phyloP scores from a whole-genome alignment of 2,113 vertebrate species.

The Planiliza haematocheilus region DNA sequence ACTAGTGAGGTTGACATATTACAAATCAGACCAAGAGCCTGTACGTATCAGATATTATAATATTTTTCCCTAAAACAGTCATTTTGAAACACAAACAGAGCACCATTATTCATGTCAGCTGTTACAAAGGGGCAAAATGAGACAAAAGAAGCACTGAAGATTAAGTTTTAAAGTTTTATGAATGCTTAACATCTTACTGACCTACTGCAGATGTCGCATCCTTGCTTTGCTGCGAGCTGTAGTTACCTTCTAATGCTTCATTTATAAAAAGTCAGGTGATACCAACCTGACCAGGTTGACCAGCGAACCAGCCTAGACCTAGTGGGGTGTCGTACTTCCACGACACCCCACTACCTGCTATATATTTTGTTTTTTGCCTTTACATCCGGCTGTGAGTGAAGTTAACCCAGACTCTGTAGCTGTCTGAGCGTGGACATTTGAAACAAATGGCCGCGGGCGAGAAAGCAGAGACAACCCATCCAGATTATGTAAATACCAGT shows the following conservation, averaged over 20 bases:
- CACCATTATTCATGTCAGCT: too few relatives aligned
- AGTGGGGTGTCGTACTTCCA: not conserved
- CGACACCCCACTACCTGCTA: slow-evolving; percentile 19
- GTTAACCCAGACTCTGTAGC: slow-evolving; percentile 57
- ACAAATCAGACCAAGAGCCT: too few relatives aligned
- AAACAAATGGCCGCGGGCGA: slow-evolving; percentile 73
- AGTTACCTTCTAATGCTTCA: not conserved
- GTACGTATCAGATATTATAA: too few relatives aligned
- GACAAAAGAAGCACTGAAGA: too few relatives aligned
- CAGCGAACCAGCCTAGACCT: slow-evolving; percentile 1
- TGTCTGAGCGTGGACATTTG: slow-evolving; percentile 73
- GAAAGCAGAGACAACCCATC: slow-evolving; percentile 73
- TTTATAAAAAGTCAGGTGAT: not conserved
- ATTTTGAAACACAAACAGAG: too few relatives aligned
- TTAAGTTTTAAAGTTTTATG: too few relatives aligned
- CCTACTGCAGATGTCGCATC: too few relatives aligned
- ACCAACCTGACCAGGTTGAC: slow-evolving; percentile 14
- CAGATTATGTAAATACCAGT: slow-evolving; percentile 81
- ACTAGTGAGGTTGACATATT: too few relatives aligned
- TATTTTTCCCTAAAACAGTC: too few relatives aligned
- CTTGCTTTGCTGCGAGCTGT: not conserved
- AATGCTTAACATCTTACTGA: too few relatives aligned
- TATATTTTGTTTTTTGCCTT: not conserved
- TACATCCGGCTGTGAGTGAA: slow-evolving; percentile 45
- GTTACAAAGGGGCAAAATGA: too few relatives aligned